Base-by-base conservation (phyloP, 1,140 invertebrate genomes). In the Bombus consobrinus region DNA sequence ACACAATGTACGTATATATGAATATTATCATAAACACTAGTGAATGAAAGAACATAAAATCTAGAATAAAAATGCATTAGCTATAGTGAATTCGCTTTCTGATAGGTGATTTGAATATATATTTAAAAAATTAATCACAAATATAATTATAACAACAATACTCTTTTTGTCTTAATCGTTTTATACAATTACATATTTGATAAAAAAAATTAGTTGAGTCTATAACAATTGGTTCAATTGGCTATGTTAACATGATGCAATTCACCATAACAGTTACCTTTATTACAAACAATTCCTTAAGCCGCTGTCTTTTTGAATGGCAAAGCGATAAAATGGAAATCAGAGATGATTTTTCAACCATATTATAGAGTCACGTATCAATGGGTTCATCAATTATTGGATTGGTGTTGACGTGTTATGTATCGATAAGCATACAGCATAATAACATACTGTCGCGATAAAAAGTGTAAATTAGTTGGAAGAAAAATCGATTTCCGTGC, bases 401-500 rank as follows among this genome's bases (percentile, higher is more conserved):
- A 6, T 53, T 53, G 59, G 25, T 73, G 18, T 32, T n/a, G 18
- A 53, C 18, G 6, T 6, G 10, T 34, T 2, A 12, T 32, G 3
- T 37, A 6, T 74, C 28, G 6, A 28, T 32, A n/a, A 37, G 53
- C 32, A 15, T 25, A 76, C 3, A 28, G n/a, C 10, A 62, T 12
- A 41, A 41, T 9, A 22, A 62, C 39, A n/a, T 22, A 10, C 1
- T n/a, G 12, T 9, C 22, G 53, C 3, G 34, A 39, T 34, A 47
- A 32, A 43, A 66, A 57, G 15, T 22, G 9, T 18, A 34, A 71
- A 59, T 84, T 79, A 59, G 47, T 72, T 9, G 22, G 1, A n/a
- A 37, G 10, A 37, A 59, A 83, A 79, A 84, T 78, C 39, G 47
- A 79, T 84, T 71, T 47, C 37, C 12, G 5, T 18, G n/a, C 22